A percentile compares a stretch with the other conserved stretches of the same genome.
Evolutionary conservation across 2,113 vertebrate species (phyloP).

Genomic region (Labeo catla): DNA sequence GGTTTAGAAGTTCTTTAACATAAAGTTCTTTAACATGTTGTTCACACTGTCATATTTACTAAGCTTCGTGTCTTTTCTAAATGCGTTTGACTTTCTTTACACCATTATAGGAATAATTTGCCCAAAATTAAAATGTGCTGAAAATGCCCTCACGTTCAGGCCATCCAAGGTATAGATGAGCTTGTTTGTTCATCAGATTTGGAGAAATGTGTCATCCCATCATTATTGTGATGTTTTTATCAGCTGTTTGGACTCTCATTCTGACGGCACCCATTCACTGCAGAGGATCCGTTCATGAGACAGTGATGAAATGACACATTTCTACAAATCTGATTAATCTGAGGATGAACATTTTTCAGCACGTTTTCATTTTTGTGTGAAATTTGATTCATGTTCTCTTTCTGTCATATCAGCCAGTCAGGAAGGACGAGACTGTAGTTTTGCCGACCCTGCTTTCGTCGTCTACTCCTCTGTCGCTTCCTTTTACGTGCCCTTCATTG

Average conservation of each 20-base stretch:
- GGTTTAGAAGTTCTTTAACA: neutral
- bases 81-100: neutral
- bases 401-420: conserved; percentile 58
- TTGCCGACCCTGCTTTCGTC: conserved; percentile 78
- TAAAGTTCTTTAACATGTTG: neutral
- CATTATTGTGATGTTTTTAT: no score
- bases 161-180: no score
- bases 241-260: no score
- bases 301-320: no score
- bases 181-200: neutral
- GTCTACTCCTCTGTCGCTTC: conserved; percentile 80
- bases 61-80: neutral
- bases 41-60: neutral
- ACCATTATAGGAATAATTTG: neutral
- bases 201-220: neutral
- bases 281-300: no score
- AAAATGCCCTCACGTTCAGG: no score
- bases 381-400: neutral
- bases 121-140: no score
- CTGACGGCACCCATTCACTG: no score
- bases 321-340: no score
- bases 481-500: conserved; percentile 81
- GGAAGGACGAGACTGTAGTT: conserved; percentile 73
- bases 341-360: no score
- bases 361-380: neutral